phyloP scores from a whole-genome alignment of 2,797 vertebrate genomes.

The Microcaecilia unicolor region DNA sequence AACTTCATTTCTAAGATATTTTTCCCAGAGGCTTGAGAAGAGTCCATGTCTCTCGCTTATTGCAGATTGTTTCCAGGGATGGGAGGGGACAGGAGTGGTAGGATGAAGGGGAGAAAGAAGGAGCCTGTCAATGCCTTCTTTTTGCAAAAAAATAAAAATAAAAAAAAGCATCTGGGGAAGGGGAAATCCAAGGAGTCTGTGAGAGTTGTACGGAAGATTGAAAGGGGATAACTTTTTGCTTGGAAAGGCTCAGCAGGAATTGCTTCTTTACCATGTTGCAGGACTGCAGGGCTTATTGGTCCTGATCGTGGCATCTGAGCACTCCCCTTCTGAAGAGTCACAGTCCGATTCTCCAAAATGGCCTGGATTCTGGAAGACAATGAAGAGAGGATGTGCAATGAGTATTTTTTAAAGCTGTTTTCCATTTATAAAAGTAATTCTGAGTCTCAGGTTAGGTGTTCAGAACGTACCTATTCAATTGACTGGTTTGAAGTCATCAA shows the following conservation, averaged over 20 bases:
- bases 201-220: background rate
- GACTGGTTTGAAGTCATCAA: no score
- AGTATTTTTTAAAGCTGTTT: no score
- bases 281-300: constrained; percentile 85
- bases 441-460: no score
- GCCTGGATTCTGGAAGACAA: constrained; percentile 72
- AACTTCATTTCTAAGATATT: constrained; percentile 56
- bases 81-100: constrained; percentile 38
- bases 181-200: no score
- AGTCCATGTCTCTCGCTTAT: constrained; percentile 67
- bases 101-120: constrained; percentile 30
- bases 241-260: constrained; percentile 16
- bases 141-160: no score
- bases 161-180: no score
- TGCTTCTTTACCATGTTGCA: constrained; percentile 80
- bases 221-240: constrained; percentile 1
- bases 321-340: constrained; percentile 90
- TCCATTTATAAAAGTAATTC: no score
- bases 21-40: constrained; percentile 50
- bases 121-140: no score
- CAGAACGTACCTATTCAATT: no score
- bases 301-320: constrained; percentile 91
- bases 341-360: constrained; percentile 89
- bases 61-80: constrained; percentile 76
- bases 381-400: background rate